Base-by-base conservation (phyloP, 2,888 invertebrate genomes). In the Yponomeuta sedellus region DNA sequence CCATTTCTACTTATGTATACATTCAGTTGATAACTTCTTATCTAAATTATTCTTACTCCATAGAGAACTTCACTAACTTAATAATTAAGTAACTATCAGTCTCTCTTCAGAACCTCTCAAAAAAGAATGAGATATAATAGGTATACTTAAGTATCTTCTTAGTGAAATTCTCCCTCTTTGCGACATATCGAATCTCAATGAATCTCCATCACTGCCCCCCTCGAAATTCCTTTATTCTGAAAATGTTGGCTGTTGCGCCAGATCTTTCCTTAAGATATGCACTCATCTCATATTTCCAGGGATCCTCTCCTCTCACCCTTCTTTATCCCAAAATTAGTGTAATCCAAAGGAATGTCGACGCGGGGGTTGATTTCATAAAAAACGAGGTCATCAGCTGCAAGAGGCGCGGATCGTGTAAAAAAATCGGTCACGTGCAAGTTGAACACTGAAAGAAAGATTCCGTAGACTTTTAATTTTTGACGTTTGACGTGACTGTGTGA, bases 311-410 rank as follows among this genome's bases (percentile, higher is more conserved):
- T 5, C 44, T 44, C 44, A 12, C 12, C 44, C 44, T 12, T 44
- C 44, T 3, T 12, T 44, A 44, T 44, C 10, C 44, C 44, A 44
- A 44, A 44, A 44, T 44, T 44, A 44, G 44, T 44, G 12, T 44
- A 44, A 44, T 44, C 44, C 44, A 44, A 12, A 10, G 44, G 44
- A 44, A 44, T 44, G 44, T 44, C n/a, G 44, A 8, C 44, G 44
- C 44, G 10, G 44, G 28, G 44, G 44, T 44, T 10, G 44, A 44
- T 44, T 44, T 44, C 44, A 8, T 44, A 44, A 44, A 44, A 61
- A 25, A 16, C 28, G 10, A 16, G 61, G 28, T 12, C 28, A 28
- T 61, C 61, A 61, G 28, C 61, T 61, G 61, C 61, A 61, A 61
- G 28, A 22, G 61, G 28, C 28, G 61, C 61, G 28, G 11, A 28